Evolutionary conservation across 2,797 vertebrate species (phyloP), one percentile per base, ranked within the genome.

Genomic region (Neosilurus mollespiculum): DNA sequence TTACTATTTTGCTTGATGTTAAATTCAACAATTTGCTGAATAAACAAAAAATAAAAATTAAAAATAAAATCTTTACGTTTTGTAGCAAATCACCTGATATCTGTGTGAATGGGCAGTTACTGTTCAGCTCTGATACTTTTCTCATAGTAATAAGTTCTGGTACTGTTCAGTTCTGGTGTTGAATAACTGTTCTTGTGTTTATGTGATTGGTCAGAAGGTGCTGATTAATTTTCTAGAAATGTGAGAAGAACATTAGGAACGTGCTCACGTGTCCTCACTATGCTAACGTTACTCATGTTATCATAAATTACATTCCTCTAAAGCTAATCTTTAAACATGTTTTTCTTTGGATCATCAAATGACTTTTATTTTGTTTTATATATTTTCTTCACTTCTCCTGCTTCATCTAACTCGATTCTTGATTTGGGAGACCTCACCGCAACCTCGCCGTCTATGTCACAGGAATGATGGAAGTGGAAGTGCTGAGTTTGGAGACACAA

Each of bases 401-500:
- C 70, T 71, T n/a, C 22, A 18, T 14, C 67, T 14, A 9, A 37
- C 16, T 18, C 15, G 0, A 37, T 37, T 67, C 65, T 30, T 49
- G 20, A 70, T 49, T 0, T 34, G 78, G 16, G 9, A 51, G n/a
- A 65, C 43, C 62, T 79, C 62, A 7, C 16, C 9, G 30, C 16
- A 15, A 66, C 78, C 73, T 77, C 56, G 2, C 24, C 26, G 3
- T 5, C 2, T 22, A 5, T 53, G 14, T 24, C 61, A 79, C 9
- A 2, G 20, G 49, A 62, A 26, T 61, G 14, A 11, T 6, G 16
- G 61, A 79, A 65, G 30, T 65, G 61, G 61, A 79, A 79, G 30
- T 79, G 61, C 78, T 37, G 64, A 69, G 51, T 30, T 18, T 69
- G 15, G 34, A 51, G 24, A 58, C n/a, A 70, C 34, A 70, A 81